Percentiles rank a stretch among this genome's conserved stretches.
Conservation (phyloP, 2,888 invertebrate genomes). For the Phortica magna region DNA sequence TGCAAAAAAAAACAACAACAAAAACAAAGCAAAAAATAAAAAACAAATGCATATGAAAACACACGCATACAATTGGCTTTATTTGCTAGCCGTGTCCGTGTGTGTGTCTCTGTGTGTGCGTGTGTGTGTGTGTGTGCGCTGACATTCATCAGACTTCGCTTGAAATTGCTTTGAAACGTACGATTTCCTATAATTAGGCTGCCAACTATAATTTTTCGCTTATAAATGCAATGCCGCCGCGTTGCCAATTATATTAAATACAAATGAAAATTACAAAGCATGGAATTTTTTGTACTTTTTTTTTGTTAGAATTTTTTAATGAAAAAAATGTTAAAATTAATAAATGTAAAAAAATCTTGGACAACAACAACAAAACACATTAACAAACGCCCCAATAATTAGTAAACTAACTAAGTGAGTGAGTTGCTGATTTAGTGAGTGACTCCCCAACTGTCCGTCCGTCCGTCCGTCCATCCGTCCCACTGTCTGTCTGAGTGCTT, state of each 20-base stretch:
- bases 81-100: neutral
- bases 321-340: no score
- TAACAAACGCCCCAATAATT: no score
- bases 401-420: no score
- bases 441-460: no score
- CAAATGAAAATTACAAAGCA: neutral
- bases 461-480: no score
- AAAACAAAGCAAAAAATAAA: neutral
- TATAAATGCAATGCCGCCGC: neutral
- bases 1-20: constrained; percentile 25
- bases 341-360: no score
- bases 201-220: neutral
- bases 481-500: no score
- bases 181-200: constrained; percentile 6
- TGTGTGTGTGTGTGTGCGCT: neutral
- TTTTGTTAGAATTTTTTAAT: no score
- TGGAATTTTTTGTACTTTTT: neutral
- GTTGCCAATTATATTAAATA: neutral
- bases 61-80: constrained; percentile 31
- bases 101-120: neutral
- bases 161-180: neutral
- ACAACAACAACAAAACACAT: no score
- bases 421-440: no score
- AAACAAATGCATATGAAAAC: constrained; percentile 28
- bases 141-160: neutral